Conservation (phyloP, 2,888 invertebrate species). For the Sialis lutaria region DNA sequence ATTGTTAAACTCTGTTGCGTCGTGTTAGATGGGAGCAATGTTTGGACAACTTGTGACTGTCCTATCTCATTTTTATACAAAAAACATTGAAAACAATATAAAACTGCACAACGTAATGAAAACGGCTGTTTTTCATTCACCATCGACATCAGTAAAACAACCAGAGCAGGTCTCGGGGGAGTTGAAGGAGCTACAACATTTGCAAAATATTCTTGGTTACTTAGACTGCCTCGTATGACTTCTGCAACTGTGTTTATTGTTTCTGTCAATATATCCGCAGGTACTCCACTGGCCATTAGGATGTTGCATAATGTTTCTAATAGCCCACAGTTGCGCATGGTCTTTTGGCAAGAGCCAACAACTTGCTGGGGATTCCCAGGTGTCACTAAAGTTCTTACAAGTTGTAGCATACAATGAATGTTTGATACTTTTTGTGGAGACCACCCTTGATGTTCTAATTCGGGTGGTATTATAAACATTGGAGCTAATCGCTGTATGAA, state of each 20-base stretch:
- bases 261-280: conserved; percentile 90
- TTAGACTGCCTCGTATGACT: conserved; percentile 74
- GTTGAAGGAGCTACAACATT: conserved; percentile 81
- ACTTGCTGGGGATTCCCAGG: conserved; percentile 83
- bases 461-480: conserved; percentile 67
- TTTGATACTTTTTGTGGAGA: conserved; percentile 89
- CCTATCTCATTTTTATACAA: conserved; percentile 82
- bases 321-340: conserved; percentile 70
- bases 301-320: conserved; percentile 72
- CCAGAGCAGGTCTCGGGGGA: conserved; percentile 85
- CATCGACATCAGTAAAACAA: conserved; percentile 94
- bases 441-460: conserved; percentile 63
- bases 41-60: conserved; percentile 77
- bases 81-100: conserved; percentile 95
- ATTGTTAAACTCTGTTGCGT: conserved; percentile 54
- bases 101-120: conserved; percentile 70
- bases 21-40: conserved; percentile 72
- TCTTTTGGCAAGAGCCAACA: conserved; percentile 67
- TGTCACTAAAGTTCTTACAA: conserved; percentile 79
- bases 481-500: conserved; percentile 81
- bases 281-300: conserved; percentile 90
- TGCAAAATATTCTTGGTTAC: conserved; percentile 84
- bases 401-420: conserved; percentile 79
- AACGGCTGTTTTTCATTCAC: conserved; percentile 96
- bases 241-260: conserved; percentile 92